Base-by-base conservation (phyloP, 1,140 invertebrate species). In the Cephus cinctus region DNA sequence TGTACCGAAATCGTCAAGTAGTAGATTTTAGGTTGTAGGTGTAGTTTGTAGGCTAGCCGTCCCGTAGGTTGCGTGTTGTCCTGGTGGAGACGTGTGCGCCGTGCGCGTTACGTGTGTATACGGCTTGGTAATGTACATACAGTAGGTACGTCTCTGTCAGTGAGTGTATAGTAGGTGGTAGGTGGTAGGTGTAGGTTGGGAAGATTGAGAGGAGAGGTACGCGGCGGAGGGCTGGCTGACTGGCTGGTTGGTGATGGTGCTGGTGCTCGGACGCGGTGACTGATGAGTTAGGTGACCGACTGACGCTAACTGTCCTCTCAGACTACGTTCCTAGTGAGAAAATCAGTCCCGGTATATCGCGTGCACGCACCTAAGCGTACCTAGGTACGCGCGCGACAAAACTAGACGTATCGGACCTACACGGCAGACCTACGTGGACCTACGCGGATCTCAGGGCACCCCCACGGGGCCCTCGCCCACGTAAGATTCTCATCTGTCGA, bases 261-360 rank as follows among this genome's bases (percentile, higher is more conserved):
- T 44, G 27, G 41, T 47, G 43, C 32, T 47, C 38, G 50, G 55
- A 59, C 46, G 55, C 58, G 57, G 52, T 52, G 54, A 52, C 48
- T 52, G 55, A 32, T 41, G 54, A 41, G 43, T 52, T 57, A 55
- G 62, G 53, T 56, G 61, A 57, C 52, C 54, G 56, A 54, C 56
- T 63, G 43, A 47, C 22, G 40, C 42, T 20, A 15, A 2, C 19
- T 2, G 27, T 30, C 27, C 2, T 30, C 14, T 30, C 27, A 12
- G 12, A 30, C 27, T 11, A 30, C 27, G 27, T 30, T 11, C 27
- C n/a, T n/a, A n/a, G n/a, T n/a, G n/a, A n/a, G n/a, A n/a, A n/a
- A n/a, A n/a, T n/a, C n/a, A n/a, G n/a, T n/a, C n/a, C n/a, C 11
- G 9, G 12, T 30, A 30, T 12, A 30, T 12, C 11, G 9, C 14